Percentiles rank a stretch among this genome's conserved stretches.
These are phyloP conservation scores for Zaprionus lineosus DNA, from an alignment of 2,888 invertebrate species.

Conservation along the genomic window DNA sequence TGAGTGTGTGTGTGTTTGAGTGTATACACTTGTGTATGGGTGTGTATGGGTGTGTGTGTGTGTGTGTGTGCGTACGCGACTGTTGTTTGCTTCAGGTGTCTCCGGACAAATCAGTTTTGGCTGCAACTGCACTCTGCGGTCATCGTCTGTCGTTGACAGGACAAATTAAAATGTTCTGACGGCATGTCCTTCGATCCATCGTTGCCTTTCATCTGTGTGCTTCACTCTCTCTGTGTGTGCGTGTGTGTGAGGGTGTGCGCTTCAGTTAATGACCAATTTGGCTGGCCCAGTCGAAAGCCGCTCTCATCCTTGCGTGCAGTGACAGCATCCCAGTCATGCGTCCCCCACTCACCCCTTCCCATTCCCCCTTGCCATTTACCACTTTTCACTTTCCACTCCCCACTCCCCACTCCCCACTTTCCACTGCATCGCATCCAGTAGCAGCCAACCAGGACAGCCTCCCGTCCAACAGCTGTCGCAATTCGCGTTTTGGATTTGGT, in stretches of 20 bases:
- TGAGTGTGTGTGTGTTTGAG: constrained; percentile 1
- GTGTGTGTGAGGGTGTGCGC: constrained; percentile 29
- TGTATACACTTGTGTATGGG: neutral
- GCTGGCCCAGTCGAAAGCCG: constrained; percentile 41
- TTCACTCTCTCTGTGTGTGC: constrained; percentile 1
- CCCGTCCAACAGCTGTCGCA: constrained; percentile 66
- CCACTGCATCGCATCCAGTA: no score
- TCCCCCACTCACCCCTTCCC: no score
- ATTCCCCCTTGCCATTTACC: no score
- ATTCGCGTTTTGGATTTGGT: constrained; percentile 63
- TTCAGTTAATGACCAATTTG: constrained; percentile 77
- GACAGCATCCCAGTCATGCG: constrained; percentile 12
- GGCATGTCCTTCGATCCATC: constrained; percentile 48
- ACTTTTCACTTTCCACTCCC: no score
- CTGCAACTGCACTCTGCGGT: constrained; percentile 40
- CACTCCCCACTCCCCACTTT: no score
- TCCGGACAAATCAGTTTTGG: constrained; percentile 49
- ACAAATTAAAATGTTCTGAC: constrained; percentile 77
- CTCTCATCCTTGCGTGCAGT: constrained; percentile 4
- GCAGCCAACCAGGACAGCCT: neutral
- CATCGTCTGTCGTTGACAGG: constrained; percentile 76
- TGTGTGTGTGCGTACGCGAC: neutral
- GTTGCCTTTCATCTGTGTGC: constrained; percentile 35
- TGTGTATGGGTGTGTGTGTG: neutral
- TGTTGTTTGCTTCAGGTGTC: constrained; percentile 60